Evolutionary conservation across 2,888 invertebrate species (phyloP).

Genomic region (Megamerina dolium): DNA sequence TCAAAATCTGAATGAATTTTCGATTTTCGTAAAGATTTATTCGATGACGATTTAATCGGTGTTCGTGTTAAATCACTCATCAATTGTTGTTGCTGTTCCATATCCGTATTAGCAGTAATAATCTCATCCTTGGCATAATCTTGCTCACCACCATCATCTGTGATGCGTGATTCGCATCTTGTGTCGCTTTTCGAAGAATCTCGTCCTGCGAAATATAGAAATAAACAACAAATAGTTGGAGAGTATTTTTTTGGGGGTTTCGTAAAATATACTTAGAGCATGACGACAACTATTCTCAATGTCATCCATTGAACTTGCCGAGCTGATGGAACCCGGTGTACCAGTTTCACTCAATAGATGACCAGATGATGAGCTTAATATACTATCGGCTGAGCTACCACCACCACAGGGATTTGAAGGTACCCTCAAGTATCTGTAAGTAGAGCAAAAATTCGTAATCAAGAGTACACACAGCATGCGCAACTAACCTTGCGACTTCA

Average conservation of each 20-base stretch:
- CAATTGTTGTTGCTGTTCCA: too few species aligned
- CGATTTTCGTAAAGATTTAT: conserved; percentile 35
- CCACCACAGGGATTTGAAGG: conserved; percentile 48
- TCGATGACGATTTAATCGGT: conserved; percentile 33
- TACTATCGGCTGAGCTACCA: conserved; percentile 55
- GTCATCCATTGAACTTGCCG: conserved; percentile 71
- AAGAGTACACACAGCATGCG: too few species aligned
- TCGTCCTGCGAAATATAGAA: conserved; percentile 30
- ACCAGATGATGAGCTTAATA: conserved; percentile 49
- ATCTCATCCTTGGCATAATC: too few species aligned
- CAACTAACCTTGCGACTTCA: conserved; percentile 51
- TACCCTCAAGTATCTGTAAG: conserved; percentile 52
- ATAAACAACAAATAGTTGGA: background rate
- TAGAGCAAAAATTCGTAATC: too few species aligned
- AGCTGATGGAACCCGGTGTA: conserved; percentile 63
- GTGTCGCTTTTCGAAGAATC: conserved; percentile 46
- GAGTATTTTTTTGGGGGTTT: too few species aligned
- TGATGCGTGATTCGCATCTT: conserved; percentile 29
- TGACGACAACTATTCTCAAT: conserved; percentile 32
- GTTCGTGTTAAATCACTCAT: conserved; percentile 1
- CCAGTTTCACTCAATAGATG: conserved; percentile 52
- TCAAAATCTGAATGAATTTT: conserved; percentile 44
- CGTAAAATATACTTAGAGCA: conserved; percentile 25
- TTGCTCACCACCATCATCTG: conserved; percentile 30
- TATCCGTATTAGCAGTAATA: too few species aligned